Percentiles rank a stretch among this genome's conserved stretches.
phyloP scores from a whole-genome alignment of 2,888 invertebrate species.

The Hemicrepidius hirtus region DNA sequence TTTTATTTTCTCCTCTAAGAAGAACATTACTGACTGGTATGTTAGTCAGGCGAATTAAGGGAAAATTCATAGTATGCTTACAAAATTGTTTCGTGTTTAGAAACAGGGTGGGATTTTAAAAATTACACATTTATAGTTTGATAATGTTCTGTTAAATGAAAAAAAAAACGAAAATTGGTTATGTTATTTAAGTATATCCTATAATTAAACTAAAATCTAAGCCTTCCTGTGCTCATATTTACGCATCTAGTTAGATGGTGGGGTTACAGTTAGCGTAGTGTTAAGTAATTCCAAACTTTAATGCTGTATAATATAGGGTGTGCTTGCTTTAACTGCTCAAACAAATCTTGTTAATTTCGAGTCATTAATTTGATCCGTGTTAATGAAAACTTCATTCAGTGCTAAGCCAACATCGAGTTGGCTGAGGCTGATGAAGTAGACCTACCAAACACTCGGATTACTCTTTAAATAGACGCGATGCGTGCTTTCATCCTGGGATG shows the following conservation, averaged over 20 bases:
- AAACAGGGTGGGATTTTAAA: too few relatives aligned
- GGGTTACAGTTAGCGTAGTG: constrained; percentile 6
- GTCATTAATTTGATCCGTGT: constrained; percentile 38
- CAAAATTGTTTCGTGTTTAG: too few relatives aligned
- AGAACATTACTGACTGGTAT: too few relatives aligned
- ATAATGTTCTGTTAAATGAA: too few relatives aligned
- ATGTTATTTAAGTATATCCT: too few relatives aligned
- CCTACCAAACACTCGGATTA: constrained; percentile 14
- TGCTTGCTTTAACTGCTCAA: constrained; percentile 33
- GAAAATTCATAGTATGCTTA: too few relatives aligned
- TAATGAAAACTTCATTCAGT: constrained; percentile 40
- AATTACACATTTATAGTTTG: too few relatives aligned
- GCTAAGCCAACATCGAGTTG: constrained; percentile 26
- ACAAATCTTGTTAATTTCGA: constrained; percentile 40
- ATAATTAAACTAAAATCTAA: background rate
- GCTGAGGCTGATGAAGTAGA: constrained; percentile 22
- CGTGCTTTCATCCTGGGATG: background rate
- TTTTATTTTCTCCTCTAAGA: too few relatives aligned
- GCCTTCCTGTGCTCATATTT: constrained; percentile 1
- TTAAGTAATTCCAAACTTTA: constrained; percentile 18
- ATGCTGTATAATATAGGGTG: constrained; percentile 19
- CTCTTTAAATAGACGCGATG: constrained; percentile 3
- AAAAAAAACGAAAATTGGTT: too few relatives aligned
- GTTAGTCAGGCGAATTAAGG: too few relatives aligned
- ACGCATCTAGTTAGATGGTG: constrained; percentile 20